phyloP scores from a whole-genome alignment of 2,797 vertebrate genomes.

The Anabacerthia variegaticeps region DNA sequence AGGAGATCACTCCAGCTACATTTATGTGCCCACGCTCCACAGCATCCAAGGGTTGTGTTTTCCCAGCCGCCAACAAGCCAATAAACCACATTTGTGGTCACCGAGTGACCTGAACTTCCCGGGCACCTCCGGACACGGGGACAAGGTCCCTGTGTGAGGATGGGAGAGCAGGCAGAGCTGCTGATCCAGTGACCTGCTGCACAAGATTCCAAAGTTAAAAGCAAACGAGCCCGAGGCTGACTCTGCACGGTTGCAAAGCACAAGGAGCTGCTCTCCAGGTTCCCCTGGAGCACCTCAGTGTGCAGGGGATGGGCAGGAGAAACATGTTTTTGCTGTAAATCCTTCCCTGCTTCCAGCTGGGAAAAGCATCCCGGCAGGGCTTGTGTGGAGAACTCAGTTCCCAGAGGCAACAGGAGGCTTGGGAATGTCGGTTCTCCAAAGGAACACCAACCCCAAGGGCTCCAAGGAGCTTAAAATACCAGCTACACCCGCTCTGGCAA shows the following conservation, averaged over 20 bases:
- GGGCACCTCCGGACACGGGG: accelerated
- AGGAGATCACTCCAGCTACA: background rate
- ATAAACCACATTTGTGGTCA: background rate
- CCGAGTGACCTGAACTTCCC: background rate
- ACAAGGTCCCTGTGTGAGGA: background rate
- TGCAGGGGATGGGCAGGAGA: background rate
- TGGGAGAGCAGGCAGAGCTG: background rate
- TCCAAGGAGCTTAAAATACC: background rate
- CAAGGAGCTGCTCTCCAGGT: background rate
- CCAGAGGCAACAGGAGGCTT: background rate
- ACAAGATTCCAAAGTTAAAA: background rate
- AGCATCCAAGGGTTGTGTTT: background rate
- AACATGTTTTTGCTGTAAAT: accelerated
- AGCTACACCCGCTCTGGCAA: accelerated
- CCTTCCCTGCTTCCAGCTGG: background rate
- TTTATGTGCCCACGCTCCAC: background rate
- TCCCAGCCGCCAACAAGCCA: background rate
- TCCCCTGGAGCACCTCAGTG: background rate
- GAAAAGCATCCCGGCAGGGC: background rate
- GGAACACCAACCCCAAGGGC: background rate
- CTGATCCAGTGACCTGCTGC: accelerated
- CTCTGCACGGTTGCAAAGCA: background rate
- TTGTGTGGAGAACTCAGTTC: background rate
- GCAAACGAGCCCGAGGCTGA: accelerated
- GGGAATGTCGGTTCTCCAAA: background rate